A percentile compares a stretch with the other conserved stretches of the same genome.
Evolutionary conservation across 2,888 invertebrate species (phyloP).

Genomic region (Drosophila anomalata): DNA sequence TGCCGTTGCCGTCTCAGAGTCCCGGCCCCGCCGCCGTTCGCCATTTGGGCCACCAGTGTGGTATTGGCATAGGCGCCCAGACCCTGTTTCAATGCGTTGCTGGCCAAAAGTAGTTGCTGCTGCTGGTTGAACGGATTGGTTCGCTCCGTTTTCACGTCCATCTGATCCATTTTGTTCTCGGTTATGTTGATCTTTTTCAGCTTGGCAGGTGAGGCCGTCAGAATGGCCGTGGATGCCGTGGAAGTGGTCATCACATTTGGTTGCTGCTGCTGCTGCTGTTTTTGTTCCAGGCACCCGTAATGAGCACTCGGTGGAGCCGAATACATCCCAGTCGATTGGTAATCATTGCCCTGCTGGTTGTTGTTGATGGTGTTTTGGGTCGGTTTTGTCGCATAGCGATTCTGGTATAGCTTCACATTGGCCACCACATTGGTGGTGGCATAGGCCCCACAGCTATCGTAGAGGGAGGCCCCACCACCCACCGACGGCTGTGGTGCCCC

Average conservation of each 20-base stretch:
- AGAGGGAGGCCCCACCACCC: slow-evolving; percentile 75
- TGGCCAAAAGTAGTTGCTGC: slow-evolving; percentile 80
- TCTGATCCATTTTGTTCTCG: slow-evolving; percentile 81
- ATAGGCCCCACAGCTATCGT: slow-evolving; percentile 84
- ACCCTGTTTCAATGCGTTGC: slow-evolving; percentile 82
- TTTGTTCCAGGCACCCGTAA: slow-evolving; percentile 73
- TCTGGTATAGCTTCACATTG: slow-evolving; percentile 84
- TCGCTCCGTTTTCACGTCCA: slow-evolving; percentile 50
- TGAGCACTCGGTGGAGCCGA: slow-evolving; percentile 84
- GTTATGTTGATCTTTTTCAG: slow-evolving; percentile 82
- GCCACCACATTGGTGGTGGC: slow-evolving; percentile 84
- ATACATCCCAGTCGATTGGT: slow-evolving; percentile 82
- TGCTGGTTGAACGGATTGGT: slow-evolving; percentile 77
- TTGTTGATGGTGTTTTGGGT: slow-evolving; percentile 55
- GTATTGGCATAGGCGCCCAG: slow-evolving; percentile 81
- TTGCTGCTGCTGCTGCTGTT: slow-evolving; percentile 39
- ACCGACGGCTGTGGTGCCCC: slow-evolving; percentile 56
- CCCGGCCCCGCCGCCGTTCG: slow-evolving; percentile 79
- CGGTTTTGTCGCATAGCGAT: slow-evolving; percentile 80
- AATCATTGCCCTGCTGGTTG: slow-evolving; percentile 65
- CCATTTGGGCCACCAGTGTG: slow-evolving; percentile 78
- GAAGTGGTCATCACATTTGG: slow-evolving; percentile 81
- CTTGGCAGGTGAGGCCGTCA: slow-evolving; percentile 73
- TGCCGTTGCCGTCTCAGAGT: slow-evolving; percentile 83
- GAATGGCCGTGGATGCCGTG: slow-evolving; percentile 79